Evolutionary conservation across 1,140 invertebrate species (phyloP).

Genomic region (Physella acuta): DNA sequence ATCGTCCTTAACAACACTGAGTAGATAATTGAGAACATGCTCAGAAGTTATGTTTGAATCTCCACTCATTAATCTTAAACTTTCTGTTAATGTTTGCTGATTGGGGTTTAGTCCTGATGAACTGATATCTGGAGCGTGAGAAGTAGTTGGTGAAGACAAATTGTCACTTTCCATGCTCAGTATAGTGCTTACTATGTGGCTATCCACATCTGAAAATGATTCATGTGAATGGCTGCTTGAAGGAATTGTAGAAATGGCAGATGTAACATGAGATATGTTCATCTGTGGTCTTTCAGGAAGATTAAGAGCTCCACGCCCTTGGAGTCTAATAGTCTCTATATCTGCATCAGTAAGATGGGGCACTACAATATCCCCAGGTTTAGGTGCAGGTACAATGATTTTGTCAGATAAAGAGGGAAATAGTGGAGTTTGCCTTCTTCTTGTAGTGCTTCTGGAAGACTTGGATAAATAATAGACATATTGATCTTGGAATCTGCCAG

Average conservation of each 20-base stretch:
- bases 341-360: slow-evolving; percentile 54
- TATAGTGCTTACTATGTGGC: slow-evolving; percentile 51
- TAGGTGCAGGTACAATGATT: slow-evolving; percentile 40
- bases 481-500: slow-evolving; percentile 52
- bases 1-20: slow-evolving; percentile 24
- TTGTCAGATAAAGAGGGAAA: slow-evolving; percentile 26
- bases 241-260: not conserved
- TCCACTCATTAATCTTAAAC: slow-evolving; percentile 36
- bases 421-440: slow-evolving; percentile 34
- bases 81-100: slow-evolving; percentile 28
- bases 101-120: slow-evolving; percentile 30
- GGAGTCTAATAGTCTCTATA: slow-evolving; percentile 43
- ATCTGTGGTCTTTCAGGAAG: slow-evolving; percentile 8
- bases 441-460: slow-evolving; percentile 40
- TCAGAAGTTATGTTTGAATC: slow-evolving; percentile 42
- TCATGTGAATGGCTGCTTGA: slow-evolving; percentile 10
- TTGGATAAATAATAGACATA: slow-evolving; percentile 54
- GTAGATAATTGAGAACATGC: slow-evolving; percentile 37
- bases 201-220: slow-evolving; percentile 42
- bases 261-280: slow-evolving; percentile 3
- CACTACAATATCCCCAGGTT: slow-evolving; percentile 51
- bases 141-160: slow-evolving; percentile 25
- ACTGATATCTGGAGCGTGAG: slow-evolving; percentile 20
- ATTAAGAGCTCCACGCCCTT: slow-evolving; percentile 25
- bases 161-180: slow-evolving; percentile 52